Base-by-base conservation (phyloP, 2,888 invertebrate genomes). In the Diadromus collaris region DNA sequence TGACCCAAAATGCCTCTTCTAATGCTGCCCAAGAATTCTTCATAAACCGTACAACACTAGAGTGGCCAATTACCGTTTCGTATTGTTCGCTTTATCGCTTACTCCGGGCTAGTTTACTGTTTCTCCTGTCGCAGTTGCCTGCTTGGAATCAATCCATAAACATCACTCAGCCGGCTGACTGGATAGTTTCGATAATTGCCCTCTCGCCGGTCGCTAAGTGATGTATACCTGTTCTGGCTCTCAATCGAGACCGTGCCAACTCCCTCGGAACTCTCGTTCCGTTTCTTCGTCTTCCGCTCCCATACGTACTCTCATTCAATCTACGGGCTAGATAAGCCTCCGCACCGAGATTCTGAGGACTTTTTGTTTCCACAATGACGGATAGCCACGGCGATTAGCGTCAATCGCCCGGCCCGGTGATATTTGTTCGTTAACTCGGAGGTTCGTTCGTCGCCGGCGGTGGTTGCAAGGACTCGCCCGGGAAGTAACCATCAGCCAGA, bases 351-450 rank as follows among this genome's bases (percentile, higher is more conserved):
- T 56, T 27, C 76, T 63, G 46, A 46, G 72, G 48, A 51, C 65
- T 58, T 78, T 72, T 79, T 68, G 56, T 79, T 75, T 75, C 76
- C 72, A 75, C 73, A 70, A 78, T 81, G 83, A 84, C 83, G 83
- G 82, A 83, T 83, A 82, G 80, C 73, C 44, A 67, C 69, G 73
- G 73, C 83, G 84, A 84, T 85, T 84, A 85, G 83, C 82, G 84
- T 85, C 81, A 83, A 83, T 78, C 78, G 77, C 73, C 60, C 48
- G 76, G 71, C 38, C 51, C 78, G 74, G 76, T 82, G 83, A 86
- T 85, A 84, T 86, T 86, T 85, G 85, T 85, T 84, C 84, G 84
- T 85, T 85, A 83, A 82, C 82, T 82, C 77, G 58, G 41, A 34
- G 32, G 56, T 56, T 48, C 44, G 69, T 46, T 60, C 60, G 70